These are phyloP conservation scores for Sternarchorhynchus goeldii DNA, from an alignment of 2,797 vertebrate species.

Conservation along the genomic window DNA sequence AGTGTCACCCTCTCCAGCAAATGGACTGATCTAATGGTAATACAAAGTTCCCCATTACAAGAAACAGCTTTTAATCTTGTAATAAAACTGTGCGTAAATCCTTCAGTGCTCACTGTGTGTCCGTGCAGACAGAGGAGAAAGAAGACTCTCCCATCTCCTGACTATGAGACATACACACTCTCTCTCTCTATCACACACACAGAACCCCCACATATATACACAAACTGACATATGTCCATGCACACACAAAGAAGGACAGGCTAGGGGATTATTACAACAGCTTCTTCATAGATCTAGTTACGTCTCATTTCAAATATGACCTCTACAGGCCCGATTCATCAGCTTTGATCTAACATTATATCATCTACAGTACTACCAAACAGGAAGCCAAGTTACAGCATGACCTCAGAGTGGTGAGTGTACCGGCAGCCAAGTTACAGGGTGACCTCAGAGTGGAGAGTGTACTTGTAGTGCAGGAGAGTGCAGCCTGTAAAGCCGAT, in stretches of 20 bases:
- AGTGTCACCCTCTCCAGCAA: constrained; percentile 27
- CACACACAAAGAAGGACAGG: neutral
- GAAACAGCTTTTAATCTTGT: constrained; percentile 68
- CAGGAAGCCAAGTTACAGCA: neutral
- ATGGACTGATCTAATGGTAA: constrained; percentile 55
- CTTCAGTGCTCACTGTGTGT: constrained; percentile 18
- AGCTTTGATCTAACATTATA: constrained; percentile 11
- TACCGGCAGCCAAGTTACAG: neutral
- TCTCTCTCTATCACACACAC: constrained; percentile 9
- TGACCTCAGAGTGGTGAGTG: neutral
- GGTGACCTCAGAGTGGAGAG: constrained; percentile 3
- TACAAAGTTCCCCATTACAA: constrained; percentile 59
- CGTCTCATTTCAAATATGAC: no score
- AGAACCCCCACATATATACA: neutral
- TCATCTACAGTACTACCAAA: neutral
- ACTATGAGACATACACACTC: neutral
- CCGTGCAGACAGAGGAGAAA: constrained; percentile 11
- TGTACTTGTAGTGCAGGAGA: no score
- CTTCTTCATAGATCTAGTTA: no score
- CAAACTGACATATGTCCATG: neutral
- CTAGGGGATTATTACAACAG: no score
- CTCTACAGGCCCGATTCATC: neutral
- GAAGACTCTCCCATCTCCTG: constrained; percentile 18
- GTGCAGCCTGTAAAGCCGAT: constrained; percentile 16
- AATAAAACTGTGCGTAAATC: constrained; percentile 63